These are phyloP conservation scores for Drosophila subsilvestris DNA, from an alignment of 2,888 invertebrate genomes.

Conservation along the genomic window DNA sequence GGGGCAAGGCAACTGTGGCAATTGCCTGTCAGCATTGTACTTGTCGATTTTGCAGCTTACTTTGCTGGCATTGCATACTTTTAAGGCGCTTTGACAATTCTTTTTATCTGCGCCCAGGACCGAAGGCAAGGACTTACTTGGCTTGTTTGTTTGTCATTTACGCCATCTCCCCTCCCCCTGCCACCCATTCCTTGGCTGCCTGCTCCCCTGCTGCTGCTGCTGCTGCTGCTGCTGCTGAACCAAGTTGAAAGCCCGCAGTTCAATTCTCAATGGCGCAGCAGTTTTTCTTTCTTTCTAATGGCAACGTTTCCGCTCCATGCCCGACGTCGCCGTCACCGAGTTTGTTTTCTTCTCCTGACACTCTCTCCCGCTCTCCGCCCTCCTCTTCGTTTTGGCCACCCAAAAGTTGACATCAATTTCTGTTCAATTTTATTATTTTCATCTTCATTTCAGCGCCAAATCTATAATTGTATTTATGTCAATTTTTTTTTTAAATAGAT, in stretches of 20 bases:
- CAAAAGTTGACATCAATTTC: constrained; percentile 79
- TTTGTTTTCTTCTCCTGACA: constrained; percentile 41
- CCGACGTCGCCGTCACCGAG: constrained; percentile 54
- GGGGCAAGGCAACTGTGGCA: constrained; percentile 60
- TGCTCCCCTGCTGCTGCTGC: constrained; percentile 34
- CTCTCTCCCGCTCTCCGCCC: background rate
- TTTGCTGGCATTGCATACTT: constrained; percentile 80
- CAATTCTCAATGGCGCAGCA: constrained; percentile 81
- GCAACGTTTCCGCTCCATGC: constrained; percentile 73
- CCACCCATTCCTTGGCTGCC: background rate
- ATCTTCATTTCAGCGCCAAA: constrained; percentile 79
- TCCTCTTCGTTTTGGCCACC: constrained; percentile 27
- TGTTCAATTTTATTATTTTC: constrained; percentile 80
- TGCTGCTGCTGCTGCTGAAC: constrained; percentile 40
- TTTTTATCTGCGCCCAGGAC: constrained; percentile 74
- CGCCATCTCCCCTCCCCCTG: constrained; percentile 43
- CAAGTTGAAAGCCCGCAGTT: constrained; percentile 74
- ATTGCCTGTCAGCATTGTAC: constrained; percentile 81
- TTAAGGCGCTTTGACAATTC: constrained; percentile 81
- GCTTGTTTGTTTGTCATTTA: constrained; percentile 79
- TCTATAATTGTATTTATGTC: constrained; percentile 81
- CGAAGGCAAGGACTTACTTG: constrained; percentile 66
- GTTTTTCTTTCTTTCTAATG: constrained; percentile 76
- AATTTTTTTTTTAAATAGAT: constrained; percentile 75
- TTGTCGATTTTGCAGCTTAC: constrained; percentile 81